phyloP scores from a whole-genome alignment of 2,797 vertebrate genomes.

The Heliangelus exortis region DNA sequence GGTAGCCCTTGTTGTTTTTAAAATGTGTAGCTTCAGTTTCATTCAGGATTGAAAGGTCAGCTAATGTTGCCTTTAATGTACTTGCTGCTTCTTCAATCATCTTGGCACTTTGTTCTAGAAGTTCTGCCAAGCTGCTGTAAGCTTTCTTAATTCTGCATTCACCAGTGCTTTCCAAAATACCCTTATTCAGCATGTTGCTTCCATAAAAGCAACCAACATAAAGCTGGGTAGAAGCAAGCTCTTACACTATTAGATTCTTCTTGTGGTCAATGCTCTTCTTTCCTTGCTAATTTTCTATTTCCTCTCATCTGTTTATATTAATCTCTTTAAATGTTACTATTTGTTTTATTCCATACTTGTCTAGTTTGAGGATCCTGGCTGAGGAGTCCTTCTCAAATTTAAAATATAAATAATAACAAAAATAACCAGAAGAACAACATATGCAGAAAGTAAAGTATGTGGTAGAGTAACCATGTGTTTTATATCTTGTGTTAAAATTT shows the following conservation, averaged over 20 bases:
- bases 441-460: neutral
- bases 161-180: neutral
- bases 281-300: neutral
- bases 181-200: neutral
- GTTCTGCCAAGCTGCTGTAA: neutral
- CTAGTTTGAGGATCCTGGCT: neutral
- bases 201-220: neutral
- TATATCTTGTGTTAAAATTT: neutral
- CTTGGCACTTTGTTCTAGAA: neutral
- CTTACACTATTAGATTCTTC: neutral
- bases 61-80: neutral
- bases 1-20: neutral
- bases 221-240: neutral
- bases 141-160: neutral
- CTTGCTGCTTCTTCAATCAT: neutral
- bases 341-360: neutral
- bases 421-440: neutral
- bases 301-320: neutral
- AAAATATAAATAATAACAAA: neutral
- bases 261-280: neutral
- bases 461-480: neutral
- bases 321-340: neutral
- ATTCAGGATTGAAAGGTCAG: neutral
- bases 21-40: neutral
- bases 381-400: neutral